phyloP scores from a whole-genome alignment of 2,888 invertebrate genomes.

The Amphipoea lucens region DNA sequence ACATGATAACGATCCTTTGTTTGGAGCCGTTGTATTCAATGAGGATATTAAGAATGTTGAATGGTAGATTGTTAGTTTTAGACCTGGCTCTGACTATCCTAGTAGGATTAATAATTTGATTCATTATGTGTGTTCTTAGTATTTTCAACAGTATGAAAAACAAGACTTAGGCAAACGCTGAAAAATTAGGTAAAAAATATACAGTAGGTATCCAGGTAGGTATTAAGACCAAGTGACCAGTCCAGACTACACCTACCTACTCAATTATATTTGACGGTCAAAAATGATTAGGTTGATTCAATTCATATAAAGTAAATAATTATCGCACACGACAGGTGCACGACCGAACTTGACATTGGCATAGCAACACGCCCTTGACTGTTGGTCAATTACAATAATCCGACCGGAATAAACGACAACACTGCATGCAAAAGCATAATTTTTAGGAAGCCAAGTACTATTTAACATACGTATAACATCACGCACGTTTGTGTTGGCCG shows the following conservation, averaged over 20 bases:
- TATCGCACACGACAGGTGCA: slow-evolving; percentile 40
- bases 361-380: slow-evolving; percentile 66
- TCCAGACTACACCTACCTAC: too few species aligned
- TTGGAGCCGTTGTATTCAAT: background rate
- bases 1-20: slow-evolving; percentile 36
- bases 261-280: background rate
- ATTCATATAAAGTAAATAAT: slow-evolving; percentile 5
- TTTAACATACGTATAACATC: background rate
- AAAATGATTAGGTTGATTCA: background rate
- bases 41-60: slow-evolving; percentile 6
- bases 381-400: slow-evolving; percentile 48
- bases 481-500: background rate
- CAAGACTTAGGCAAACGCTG: background rate
- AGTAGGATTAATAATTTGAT: background rate
- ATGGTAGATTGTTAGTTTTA: slow-evolving; percentile 5
- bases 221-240: background rate
- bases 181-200: background rate
- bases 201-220: background rate
- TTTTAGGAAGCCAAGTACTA: background rate
- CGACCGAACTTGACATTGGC: slow-evolving; percentile 74
- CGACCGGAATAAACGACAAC: slow-evolving; percentile 16
- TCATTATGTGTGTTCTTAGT: background rate
- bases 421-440: background rate
- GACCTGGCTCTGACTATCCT: background rate
- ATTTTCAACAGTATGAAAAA: background rate